Evolutionary conservation across 2,888 invertebrate genomes (phyloP), one percentile per base, ranked within the genome.

Genomic region (Cyaniris semiargus): DNA sequence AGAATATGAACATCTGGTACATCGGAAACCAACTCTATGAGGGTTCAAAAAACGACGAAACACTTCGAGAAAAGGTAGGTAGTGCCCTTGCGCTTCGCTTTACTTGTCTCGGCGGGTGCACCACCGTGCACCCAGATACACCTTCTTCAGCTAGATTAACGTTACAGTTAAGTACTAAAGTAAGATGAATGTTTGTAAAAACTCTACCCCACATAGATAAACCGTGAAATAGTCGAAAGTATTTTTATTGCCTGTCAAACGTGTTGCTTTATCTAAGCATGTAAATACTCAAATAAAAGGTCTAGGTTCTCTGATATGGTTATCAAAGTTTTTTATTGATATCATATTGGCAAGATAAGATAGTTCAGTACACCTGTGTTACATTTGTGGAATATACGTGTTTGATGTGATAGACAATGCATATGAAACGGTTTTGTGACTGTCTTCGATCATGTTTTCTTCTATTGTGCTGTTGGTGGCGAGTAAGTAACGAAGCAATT

Each of bases 321-420:
- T 78, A 81, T 78, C 79, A 77, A 78, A 76, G 78, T 75, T 78
- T 78, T 82, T 86, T 89, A 90, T 90, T 89, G 89, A 89, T 89
- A 89, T 84, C 85, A 82, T 88, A 89, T 90, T 88, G 89, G 77
- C 78, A 71, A 83, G 91, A 92, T 92, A 91, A 92, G 92, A 92
- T 90, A 77, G 72, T 44, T 60, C 77, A 72, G 72, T 72, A 72
- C 58, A 77, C 44, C 74, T 48, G 44, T 74, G 44, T 74, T 53
- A 6, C 23, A 74, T 53, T 74, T 48, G 74, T 53, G 74, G 21
- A 53, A 15, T 58, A 44, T 71, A 77, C 76, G 78, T 83, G 89
- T 82, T 85, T 90, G 88, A 87, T 85, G 85, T 81, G 82, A 78
- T 84, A 81, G 84, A 44, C 84, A 58, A 79, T 91, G 79, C 80